phyloP scores from a whole-genome alignment of 2,888 invertebrate species.

The Yponomeuta sedellus region DNA sequence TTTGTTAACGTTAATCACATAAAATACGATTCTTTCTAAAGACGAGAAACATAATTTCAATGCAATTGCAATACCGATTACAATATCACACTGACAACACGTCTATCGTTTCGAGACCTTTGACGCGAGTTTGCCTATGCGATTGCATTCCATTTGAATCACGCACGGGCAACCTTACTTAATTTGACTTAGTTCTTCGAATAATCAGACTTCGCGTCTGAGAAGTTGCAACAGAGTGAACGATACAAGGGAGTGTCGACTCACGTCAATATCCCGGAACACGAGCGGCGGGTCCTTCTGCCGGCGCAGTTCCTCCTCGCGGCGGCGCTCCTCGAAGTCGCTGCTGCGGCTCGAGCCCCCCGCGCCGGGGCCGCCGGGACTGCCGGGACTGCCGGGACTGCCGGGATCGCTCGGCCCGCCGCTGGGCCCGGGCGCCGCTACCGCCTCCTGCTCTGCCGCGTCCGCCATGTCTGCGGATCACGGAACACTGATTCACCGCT shows the following conservation, averaged over 20 bases:
- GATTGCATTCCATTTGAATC: no score
- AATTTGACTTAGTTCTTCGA: no score
- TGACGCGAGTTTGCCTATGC: no score
- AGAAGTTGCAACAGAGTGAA: no score
- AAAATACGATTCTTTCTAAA: no score
- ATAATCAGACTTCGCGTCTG: no score
- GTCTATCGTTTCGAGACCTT: no score
- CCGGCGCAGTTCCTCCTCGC: constrained; percentile 82
- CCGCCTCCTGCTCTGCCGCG: constrained; percentile 42
- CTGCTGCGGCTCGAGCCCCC: constrained; percentile 67
- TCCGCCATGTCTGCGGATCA: constrained; percentile 56
- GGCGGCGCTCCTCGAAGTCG: constrained; percentile 73
- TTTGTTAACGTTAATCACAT: no score
- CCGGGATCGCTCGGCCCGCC: constrained; percentile 52
- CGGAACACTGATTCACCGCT: background rate
- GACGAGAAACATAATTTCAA: no score
- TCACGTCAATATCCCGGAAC: constrained; percentile 84
- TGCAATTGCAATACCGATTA: no score
- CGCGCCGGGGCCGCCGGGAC: constrained; percentile 41
- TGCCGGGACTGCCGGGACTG: constrained; percentile 42
- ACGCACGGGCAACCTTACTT: no score
- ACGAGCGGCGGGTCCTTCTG: constrained; percentile 87
- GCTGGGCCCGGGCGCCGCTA: constrained; percentile 61
- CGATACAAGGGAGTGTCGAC: constrained; percentile 31
- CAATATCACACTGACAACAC: no score